Evolutionary conservation across 2,888 invertebrate species (phyloP), one percentile per base, ranked within the genome.

Genomic region (Tricholauxania praeusta): DNA sequence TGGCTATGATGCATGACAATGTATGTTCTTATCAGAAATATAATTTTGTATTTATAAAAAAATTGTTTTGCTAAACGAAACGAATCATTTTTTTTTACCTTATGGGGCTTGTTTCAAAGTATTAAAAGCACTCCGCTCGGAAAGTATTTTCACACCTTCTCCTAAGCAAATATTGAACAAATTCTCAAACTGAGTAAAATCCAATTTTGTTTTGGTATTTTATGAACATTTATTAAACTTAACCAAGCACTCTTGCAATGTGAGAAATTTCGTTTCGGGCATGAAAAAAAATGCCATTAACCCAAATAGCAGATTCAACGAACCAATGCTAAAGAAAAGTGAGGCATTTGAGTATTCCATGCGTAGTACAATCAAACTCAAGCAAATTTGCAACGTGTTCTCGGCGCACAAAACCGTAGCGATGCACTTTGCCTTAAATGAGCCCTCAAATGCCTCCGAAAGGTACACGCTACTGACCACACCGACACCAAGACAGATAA

Each of bases 261-360:
- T 81, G 49, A 84, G 66, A 39, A 75, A 75, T 28, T 79, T 81
- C 12, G 87, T 86, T 74, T 85, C 87, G 1, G 85, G 85, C 80
- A 85, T 78, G 12, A 80, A 74, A 75, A 83, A 80, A n/a, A 82
- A 81, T 8, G 82, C 81, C 47, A 82, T 69, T 39, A 84, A 51
- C 1, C 82, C 84, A 48, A 84, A 77, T 22, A 76, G 71, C 17
- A 82, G 80, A 52, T 83, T 82, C 4, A 86, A 49, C 1, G 76
- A 72, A 0, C 85, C 86, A 17, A 86, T 77, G 28, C 73, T 77
- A 32, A 85, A 83, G 72, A 84, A 85, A 71, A 86, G 82, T 2
- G 75, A 66, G 0, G 83, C 79, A 47, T 77, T 79, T 53, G 72
- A 77, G 3, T 83, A 65, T 39, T 70, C 78, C 48, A 79, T 75